Conservation (phyloP, 37 sponge, comb jelly and placozoan species). For the Aphrocallistes beatrix region DNA sequence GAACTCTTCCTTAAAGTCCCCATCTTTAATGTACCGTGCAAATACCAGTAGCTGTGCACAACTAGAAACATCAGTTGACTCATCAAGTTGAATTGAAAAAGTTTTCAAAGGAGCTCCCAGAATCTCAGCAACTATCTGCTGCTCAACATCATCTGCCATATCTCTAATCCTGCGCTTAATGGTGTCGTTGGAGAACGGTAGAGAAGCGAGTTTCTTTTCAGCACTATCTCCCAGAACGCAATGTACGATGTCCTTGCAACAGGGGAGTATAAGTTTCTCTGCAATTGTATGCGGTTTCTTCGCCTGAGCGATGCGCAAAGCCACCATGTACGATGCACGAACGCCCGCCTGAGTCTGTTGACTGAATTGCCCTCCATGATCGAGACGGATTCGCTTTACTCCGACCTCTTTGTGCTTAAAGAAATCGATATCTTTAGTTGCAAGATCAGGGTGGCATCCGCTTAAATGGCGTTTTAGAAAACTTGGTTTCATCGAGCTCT, state of each 20-base stretch:
- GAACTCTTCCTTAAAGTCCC: neutral
- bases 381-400: neutral
- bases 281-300: constrained; percentile 1
- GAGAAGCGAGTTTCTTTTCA: neutral
- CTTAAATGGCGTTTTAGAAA: no score
- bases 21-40: neutral
- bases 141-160: neutral
- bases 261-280: neutral
- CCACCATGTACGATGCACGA: neutral
- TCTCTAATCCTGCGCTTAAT: neutral
- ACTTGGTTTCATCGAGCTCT: no score
- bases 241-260: neutral
- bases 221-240: neutral
- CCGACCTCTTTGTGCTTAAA: no score
- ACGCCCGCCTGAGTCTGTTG: neutral
- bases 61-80: neutral
- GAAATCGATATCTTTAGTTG: no score
- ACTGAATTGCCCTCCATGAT: neutral
- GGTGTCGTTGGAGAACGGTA: neutral
- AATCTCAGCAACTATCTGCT: neutral
- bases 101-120: neutral
- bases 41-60: constrained; percentile 14
- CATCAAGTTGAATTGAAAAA: neutral
- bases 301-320: neutral
- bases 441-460: no score